Conservation (phyloP, 2,888 invertebrate genomes). For the Patella depressa region DNA sequence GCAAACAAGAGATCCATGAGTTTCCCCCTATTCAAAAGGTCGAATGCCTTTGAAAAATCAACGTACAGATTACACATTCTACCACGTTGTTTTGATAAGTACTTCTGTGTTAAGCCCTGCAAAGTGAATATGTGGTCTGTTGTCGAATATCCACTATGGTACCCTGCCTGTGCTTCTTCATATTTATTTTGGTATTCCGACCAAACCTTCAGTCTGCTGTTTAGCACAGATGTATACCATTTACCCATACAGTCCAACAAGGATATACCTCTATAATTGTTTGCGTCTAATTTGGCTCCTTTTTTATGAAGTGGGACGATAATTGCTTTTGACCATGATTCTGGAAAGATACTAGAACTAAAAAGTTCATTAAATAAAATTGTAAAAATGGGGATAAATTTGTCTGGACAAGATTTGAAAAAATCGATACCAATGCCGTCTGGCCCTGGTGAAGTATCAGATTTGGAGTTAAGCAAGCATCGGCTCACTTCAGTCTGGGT, state of each 20-base stretch:
- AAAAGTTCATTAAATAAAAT: no score
- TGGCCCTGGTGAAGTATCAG: background rate
- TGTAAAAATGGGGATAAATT: no score
- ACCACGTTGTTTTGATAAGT: no score
- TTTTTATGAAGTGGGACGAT: background rate
- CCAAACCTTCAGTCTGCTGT: background rate
- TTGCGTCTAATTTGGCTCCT: background rate
- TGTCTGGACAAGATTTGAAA: no score
- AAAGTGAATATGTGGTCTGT: background rate
- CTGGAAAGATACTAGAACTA: background rate
- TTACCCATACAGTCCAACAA: background rate
- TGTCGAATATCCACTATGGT: background rate
- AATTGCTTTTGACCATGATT: background rate
- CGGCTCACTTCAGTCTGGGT: background rate
- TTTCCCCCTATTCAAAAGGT: no score
- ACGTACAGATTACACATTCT: no score
- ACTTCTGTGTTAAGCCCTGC: background rate
- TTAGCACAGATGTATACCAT: background rate
- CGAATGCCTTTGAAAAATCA: no score
- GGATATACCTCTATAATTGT: slow-evolving; percentile 2
- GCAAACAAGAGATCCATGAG: background rate
- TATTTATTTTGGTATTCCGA: background rate
- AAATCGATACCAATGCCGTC: background rate
- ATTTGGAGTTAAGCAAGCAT: background rate
- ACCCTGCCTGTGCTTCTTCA: slow-evolving; percentile 2